Percentiles rank a stretch among this genome's conserved stretches.
These are phyloP conservation scores for Gymnocheta viridis DNA, from an alignment of 2,888 invertebrate genomes.

Conservation along the genomic window DNA sequence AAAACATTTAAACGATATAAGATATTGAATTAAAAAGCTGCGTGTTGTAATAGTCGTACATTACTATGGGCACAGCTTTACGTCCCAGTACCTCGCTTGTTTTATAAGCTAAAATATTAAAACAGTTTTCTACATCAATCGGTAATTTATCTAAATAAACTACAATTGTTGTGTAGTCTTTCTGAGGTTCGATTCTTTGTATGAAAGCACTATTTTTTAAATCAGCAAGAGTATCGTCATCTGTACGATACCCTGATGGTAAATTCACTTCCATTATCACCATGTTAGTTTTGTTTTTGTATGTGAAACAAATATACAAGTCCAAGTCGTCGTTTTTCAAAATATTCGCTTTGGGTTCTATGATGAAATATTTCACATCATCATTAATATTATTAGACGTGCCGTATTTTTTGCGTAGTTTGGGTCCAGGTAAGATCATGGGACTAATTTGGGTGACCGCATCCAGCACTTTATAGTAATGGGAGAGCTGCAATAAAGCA, in stretches of 20 bases:
- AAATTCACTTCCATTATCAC: conserved; percentile 90
- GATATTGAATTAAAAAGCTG: conserved; percentile 80
- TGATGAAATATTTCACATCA: background rate
- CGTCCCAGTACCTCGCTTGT: conserved; percentile 93
- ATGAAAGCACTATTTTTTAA: conserved; percentile 11
- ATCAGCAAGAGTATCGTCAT: conserved; percentile 17
- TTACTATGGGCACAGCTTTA: conserved; percentile 91
- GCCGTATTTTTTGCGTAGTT: background rate
- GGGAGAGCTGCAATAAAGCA: conserved; percentile 23
- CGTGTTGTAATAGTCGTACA: conserved; percentile 95
- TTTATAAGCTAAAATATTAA: conserved; percentile 91
- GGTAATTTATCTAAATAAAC: background rate
- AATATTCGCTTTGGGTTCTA: conserved; percentile 8
- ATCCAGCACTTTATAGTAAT: conserved; percentile 12
- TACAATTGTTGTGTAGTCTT: background rate
- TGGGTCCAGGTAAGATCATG: background rate
- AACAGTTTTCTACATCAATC: conserved; percentile 83
- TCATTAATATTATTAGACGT: background rate
- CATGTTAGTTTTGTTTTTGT: conserved; percentile 10
- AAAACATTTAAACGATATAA: conserved; percentile 67
- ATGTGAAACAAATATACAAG: conserved; percentile 22
- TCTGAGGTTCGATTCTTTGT: background rate
- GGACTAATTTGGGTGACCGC: background rate
- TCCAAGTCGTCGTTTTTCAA: conserved; percentile 12
- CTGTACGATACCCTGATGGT: conserved; percentile 89